Base-by-base conservation (phyloP, 1,140 invertebrate genomes). In the Ceratina calcarata region DNA sequence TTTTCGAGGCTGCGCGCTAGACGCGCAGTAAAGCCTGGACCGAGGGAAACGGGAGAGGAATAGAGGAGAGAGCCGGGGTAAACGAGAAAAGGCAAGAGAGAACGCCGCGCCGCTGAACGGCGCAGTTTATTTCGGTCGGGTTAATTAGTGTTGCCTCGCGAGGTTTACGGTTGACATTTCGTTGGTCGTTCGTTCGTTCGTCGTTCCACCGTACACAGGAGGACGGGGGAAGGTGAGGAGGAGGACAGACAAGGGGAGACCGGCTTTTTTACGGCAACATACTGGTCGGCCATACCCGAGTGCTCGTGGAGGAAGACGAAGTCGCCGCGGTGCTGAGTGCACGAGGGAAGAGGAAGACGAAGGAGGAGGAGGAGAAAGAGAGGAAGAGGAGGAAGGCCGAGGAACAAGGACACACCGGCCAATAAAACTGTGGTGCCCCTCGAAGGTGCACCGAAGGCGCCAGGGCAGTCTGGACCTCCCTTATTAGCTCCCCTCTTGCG, bases 111-210 rank as follows among this genome's bases (percentile, higher is more conserved):
- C 78, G 81, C 76, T 87, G 82, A 86, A 87, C 85, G 88, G 83
- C 83, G 89, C 90, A 91, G 90, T 92, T 92, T 92, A 92, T 93
- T 92, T 92, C 87, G 89, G 91, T 92, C 90, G 91, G 91, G 91
- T 93, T 93, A 93, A 93, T 93, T 93, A 93, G 91, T 90, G 92
- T 90, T 92, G 91, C 88, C 91, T 92, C 90, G 91, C 90, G 91
- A 92, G 92, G 91, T 92, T 93, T 92, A 92, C 90, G 89, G 91
- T 92, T 93, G 92, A 92, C 91, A 93, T 92, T 92, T 93, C 89
- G 90, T 91, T 89, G 91, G 88, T 91, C 86, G 89, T 87, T 89
- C 85, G 82, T 86, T 89, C 80, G 84, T 83, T 85, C 85, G 76
- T 83, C 89, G 88, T 90, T 89, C 85, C 83, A 86, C 78, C 83